A percentile compares a stretch with the other conserved stretches of the same genome.
Conservation (phyloP, 2,797 vertebrate genomes). For the Ptychadena robeensis region DNA sequence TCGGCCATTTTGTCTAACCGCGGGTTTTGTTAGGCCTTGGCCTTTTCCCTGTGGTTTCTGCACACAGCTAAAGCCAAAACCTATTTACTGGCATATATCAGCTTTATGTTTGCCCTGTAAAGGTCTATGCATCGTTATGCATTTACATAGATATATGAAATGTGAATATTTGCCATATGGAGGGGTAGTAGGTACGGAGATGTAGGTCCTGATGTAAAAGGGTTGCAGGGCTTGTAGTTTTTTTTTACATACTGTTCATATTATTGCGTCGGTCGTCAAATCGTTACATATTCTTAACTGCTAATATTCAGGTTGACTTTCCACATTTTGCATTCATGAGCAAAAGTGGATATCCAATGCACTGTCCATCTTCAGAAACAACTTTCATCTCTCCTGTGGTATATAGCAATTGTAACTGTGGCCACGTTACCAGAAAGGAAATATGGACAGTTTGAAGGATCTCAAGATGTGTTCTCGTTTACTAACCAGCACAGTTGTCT, state of each 20-base stretch:
- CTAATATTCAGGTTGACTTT: background rate
- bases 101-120: conserved; percentile 38
- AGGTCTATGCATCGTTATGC: conserved; percentile 45
- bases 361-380: background rate
- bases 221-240: background rate
- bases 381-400: background rate
- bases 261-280: background rate
- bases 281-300: background rate
- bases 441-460: background rate
- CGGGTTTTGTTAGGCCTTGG: background rate
- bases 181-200: conserved; percentile 4
- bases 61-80: conserved; percentile 58
- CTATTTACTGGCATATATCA: conserved; percentile 42
- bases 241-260: background rate
- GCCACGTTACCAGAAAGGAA: background rate
- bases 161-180: conserved; percentile 15
- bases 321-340: background rate
- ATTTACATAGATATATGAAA: conserved; percentile 51
- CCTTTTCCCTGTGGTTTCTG: conserved; percentile 5
- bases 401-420: background rate
- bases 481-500: background rate
- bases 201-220: conserved; percentile 2
- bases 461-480: background rate
- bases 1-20: conserved; percentile 21
- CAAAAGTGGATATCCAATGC: background rate